Evolutionary conservation across 2,888 invertebrate species (phyloP).

Genomic region (Drosophila subquinaria): DNA sequence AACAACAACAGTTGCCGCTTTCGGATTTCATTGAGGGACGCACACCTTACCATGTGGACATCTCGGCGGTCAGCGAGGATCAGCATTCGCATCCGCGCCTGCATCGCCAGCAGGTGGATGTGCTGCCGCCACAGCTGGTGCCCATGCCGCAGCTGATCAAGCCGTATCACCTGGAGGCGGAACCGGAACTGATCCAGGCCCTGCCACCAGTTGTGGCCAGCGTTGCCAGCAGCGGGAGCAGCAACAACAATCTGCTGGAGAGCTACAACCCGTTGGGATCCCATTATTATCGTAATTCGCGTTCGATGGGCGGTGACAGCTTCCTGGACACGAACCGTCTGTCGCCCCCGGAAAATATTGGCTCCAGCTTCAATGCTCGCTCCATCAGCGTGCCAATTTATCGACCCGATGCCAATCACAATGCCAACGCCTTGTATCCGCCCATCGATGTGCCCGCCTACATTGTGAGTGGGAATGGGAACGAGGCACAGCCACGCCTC

Average conservation of each 20-base stretch:
- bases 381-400: conserved; percentile 72
- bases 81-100: conserved; percentile 64
- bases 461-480: conserved; percentile 31
- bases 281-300: conserved; percentile 79
- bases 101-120: conserved; percentile 84
- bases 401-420: conserved; percentile 65
- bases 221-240: conserved; percentile 15
- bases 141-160: conserved; percentile 83
- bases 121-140: conserved; percentile 83
- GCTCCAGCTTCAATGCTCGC: conserved; percentile 37
- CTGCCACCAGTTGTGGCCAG: conserved; percentile 73
- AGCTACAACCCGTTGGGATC: conserved; percentile 63
- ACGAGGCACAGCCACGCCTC: conserved; percentile 54
- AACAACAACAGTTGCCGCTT: conserved; percentile 46
- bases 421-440: conserved; percentile 72
- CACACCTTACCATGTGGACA: conserved; percentile 90
- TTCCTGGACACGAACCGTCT: conserved; percentile 77
- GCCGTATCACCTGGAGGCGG: conserved; percentile 83
- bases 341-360: background rate
- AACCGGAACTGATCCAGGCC: conserved; percentile 82
- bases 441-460: conserved; percentile 79
- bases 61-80: conserved; percentile 83
- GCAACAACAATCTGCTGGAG: conserved; percentile 68
- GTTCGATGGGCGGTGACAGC: conserved; percentile 73
- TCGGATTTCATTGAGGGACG: conserved; percentile 89